Evolutionary conservation across 53 echinoderm and acorn worm genomes (phyloP).

Genomic region (Luidia sarsii): DNA sequence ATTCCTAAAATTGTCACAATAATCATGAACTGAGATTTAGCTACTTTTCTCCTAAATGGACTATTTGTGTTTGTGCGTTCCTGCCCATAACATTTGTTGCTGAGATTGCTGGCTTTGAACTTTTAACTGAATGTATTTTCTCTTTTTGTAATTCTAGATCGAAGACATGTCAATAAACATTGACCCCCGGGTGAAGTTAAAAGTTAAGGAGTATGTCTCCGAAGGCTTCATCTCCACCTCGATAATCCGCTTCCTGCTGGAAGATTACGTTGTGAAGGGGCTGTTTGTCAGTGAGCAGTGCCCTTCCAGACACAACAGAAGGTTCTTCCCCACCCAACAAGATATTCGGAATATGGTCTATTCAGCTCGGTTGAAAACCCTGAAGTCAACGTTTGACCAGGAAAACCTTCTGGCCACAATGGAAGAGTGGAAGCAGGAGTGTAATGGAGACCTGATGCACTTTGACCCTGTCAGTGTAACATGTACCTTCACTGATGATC

Average conservation of each 20-base stretch:
- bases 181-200: background rate
- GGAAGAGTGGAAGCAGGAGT: background rate
- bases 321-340: background rate
- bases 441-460: background rate
- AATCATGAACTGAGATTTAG: no score
- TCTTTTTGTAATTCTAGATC: background rate
- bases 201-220: background rate
- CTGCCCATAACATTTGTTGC: no score
- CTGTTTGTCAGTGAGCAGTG: background rate
- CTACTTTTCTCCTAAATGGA: no score
- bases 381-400: background rate
- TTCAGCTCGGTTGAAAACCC: background rate
- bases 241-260: background rate
- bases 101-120: no score
- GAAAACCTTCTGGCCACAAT: background rate
- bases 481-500: no score
- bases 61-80: no score
- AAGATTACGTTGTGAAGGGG: background rate
- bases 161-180: background rate
- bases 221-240: background rate
- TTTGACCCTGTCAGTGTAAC: background rate
- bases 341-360: slow-evolving; percentile 3
- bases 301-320: background rate
- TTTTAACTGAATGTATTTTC: background rate
- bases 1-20: no score